Evolutionary conservation across 2,113 vertebrate genomes (phyloP), one percentile per base, ranked within the genome.

Genomic region (Ictidomys tridecemlineatus): DNA sequence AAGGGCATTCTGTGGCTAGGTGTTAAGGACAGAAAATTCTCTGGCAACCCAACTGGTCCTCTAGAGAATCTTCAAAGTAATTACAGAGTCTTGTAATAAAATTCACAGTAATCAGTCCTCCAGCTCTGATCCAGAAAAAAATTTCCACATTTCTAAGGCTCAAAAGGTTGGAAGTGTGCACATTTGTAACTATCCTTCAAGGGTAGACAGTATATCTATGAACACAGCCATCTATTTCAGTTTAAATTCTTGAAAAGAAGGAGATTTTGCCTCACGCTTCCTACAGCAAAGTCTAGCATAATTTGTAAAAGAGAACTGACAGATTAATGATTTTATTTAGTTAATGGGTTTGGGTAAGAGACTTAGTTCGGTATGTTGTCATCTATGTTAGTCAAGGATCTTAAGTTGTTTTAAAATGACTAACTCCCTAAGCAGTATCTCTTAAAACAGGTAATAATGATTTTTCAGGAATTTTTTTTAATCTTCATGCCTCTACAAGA

Each of bases 81-180:
- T 96, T 95, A 95, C 78, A 88, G 42, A 94, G 53, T 80, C 72
- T 91, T 96, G 11, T 86, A 97, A 92, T 96, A 93, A 92, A 97
- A 97, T 87, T 97, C 70, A 92, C 90, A 96, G 83, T 93, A 87
- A 89, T 91, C 86, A 95, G 78, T 72, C 22, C 61, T 89, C 39
- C 42, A 72, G 61, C 32, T 12, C 58, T 63, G 63, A 93, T 91
- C 10, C 39, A 94, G 73, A 30, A 77, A 89, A 92, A 95, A 85
- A 11, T 9, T 28, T 45, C 45, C 79, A 88, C 10, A 63, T 73
- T 24, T 13, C n/a, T 8, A 92, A 92, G 58, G 67, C 42, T 76
- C 45, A 83, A 42, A 56, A 2, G 22, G 5, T 39, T 69, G 10
- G 5, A 87, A 56, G 37, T 30, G 48, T 85, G 34, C 26, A 72